phyloP scores from a whole-genome alignment of 2,113 vertebrate species.

The Acanthochromis polyacanthus region DNA sequence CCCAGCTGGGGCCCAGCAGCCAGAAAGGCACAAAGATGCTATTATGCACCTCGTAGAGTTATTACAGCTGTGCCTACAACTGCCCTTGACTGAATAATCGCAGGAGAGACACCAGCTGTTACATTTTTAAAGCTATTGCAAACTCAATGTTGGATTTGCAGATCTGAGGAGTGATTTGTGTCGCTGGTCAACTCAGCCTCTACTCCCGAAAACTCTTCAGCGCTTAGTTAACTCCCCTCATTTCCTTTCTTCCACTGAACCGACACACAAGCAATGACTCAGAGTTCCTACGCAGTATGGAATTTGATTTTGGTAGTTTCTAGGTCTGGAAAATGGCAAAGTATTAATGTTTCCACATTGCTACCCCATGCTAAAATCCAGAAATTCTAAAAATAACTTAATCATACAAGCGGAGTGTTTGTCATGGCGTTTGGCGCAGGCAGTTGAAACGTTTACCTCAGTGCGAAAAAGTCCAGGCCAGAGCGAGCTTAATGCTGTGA shows the following conservation, averaged over 20 bases:
- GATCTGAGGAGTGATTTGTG: neutral
- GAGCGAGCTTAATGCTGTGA: too few relatives aligned
- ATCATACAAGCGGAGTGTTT: too few relatives aligned
- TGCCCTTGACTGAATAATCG: conserved; percentile 30
- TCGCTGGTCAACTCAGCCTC: neutral
- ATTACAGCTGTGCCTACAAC: conserved; percentile 56
- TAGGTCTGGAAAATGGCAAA: too few relatives aligned
- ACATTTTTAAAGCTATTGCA: neutral
- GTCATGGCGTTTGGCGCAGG: too few relatives aligned
- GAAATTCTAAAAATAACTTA: too few relatives aligned
- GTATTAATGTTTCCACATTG: too few relatives aligned
- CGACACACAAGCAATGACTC: neutral
- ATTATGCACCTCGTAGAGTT: conserved; percentile 78
- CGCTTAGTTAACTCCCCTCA: neutral
- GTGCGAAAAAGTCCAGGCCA: too few relatives aligned
- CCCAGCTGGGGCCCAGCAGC: conserved; percentile 74
- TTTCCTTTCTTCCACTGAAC: neutral
- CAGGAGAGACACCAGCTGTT: conserved; percentile 23
- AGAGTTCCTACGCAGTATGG: too few relatives aligned
- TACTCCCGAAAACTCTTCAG: neutral
- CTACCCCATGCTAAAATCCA: too few relatives aligned
- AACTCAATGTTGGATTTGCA: neutral
- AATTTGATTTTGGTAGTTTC: too few relatives aligned
- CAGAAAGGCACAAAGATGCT: conserved; percentile 80
- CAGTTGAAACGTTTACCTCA: too few relatives aligned